phyloP scores from a whole-genome alignment of 64 coral and sea anemone species.

The Montipora foliosa region DNA sequence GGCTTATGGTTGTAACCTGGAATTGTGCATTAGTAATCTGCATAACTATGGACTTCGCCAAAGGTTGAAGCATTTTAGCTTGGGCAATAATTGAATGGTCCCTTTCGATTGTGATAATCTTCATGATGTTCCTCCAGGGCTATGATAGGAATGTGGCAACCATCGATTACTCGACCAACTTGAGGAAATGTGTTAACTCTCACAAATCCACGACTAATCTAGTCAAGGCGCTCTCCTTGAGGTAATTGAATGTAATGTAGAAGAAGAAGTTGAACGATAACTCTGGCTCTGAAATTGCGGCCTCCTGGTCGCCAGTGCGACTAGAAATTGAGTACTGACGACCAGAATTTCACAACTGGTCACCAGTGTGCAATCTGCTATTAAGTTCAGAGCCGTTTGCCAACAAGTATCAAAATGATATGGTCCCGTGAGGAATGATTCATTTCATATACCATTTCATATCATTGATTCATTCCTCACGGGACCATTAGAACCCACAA shows the following conservation, averaged over 20 bases:
- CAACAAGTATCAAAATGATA: too few species aligned
- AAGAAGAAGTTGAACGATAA: neutral
- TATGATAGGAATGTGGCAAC: slow-evolving; percentile 60
- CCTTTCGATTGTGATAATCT: slow-evolving; percentile 58
- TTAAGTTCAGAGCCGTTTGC: too few species aligned
- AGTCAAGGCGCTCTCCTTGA: neutral
- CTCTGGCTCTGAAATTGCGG: neutral
- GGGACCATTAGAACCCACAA: too few species aligned
- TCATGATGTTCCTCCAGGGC: slow-evolving; percentile 47
- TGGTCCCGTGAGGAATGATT: too few species aligned
- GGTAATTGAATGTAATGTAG: neutral
- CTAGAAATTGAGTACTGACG: too few species aligned
- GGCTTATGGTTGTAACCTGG: neutral
- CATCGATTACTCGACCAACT: slow-evolving; percentile 49
- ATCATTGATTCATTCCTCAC: too few species aligned
- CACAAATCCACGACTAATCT: slow-evolving; percentile 42
- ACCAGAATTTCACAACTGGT: too few species aligned
- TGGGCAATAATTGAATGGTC: slow-evolving; percentile 46
- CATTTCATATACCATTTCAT: too few species aligned
- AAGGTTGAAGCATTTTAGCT: neutral
- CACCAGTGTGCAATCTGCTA: too few species aligned
- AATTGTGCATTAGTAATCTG: slow-evolving; percentile 12
- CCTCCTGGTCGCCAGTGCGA: too few species aligned
- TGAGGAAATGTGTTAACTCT: slow-evolving; percentile 49
- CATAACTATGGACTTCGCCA: slow-evolving; percentile 1